These are phyloP conservation scores for Cheilosia scutellata DNA, from an alignment of 2,888 invertebrate genomes.

Conservation along the genomic window DNA sequence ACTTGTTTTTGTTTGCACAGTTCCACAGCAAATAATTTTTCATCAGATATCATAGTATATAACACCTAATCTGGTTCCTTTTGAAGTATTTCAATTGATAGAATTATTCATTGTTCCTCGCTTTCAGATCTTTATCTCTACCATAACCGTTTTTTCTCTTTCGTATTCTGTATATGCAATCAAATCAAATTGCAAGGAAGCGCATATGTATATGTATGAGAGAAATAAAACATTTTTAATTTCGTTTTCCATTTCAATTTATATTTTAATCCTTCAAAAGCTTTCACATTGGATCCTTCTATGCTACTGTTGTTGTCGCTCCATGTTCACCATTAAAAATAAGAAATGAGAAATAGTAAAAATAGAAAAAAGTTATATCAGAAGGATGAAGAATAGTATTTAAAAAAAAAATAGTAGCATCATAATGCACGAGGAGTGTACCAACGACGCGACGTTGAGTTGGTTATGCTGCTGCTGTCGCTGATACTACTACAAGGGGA, in stretches of 20 bases:
- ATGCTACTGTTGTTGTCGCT: constrained; percentile 50
- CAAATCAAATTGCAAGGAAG: not conserved
- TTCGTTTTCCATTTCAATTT: constrained; percentile 75
- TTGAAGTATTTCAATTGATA: constrained; percentile 12
- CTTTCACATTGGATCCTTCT: constrained; percentile 68
- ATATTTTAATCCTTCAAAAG: constrained; percentile 75
- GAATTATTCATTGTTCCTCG: constrained; percentile 7
- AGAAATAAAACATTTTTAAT: constrained; percentile 63
- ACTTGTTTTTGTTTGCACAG: no score
- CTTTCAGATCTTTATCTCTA: not conserved
- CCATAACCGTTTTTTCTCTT: not conserved
- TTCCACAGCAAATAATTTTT: no score
- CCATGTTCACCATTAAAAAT: constrained; percentile 60
- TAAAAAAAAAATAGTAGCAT: constrained; percentile 39
- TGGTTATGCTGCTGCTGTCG: constrained; percentile 62
- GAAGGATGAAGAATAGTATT: constrained; percentile 41
- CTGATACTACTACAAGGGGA: constrained; percentile 18
- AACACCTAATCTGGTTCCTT: not conserved
- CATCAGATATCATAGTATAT: not conserved
- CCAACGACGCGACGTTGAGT: constrained; percentile 53
- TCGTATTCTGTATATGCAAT: constrained; percentile 1
- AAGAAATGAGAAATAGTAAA: constrained; percentile 9
- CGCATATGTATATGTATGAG: constrained; percentile 8
- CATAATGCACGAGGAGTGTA: constrained; percentile 55
- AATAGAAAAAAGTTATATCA: constrained; percentile 5